Base-by-base conservation (phyloP, 2,888 invertebrate species). In the Saturnia japonica region DNA sequence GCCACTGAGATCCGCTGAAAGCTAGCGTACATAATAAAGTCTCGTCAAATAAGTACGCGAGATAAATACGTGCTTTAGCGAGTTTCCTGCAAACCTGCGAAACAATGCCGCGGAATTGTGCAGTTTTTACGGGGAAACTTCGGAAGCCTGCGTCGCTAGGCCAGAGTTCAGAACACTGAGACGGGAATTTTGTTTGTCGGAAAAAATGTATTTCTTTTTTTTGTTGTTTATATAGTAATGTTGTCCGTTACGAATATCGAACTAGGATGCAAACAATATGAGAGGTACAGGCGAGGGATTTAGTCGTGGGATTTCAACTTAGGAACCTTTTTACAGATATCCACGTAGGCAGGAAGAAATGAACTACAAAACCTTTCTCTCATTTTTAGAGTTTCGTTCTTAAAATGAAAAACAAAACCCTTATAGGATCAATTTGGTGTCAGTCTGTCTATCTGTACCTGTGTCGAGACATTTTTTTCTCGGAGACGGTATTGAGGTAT, bases 21-120 rank as follows among this genome's bases (percentile, higher is more conserved):
- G 84, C 84, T 81, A 76, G 82, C 85, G 82, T 74, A 84, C 81
- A 84, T 86, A 86, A 87, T 87, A 83, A 84, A 87, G 83, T 84
- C 82, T 83, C 80, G 77, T 83, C 83, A 84, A 87, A 86, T 85
- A 86, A 85, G 85, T 80, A 80, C 77, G 82, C 76, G 80, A 82
- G 84, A 86, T 85, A 85, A 85, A 86, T 71, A 71, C 62, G 51
- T 68, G 64, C 42, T 34, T 28, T 62, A 47, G 62, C 45, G 73
- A 74, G 78, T 74, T 34, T 72, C 74, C 73, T 67, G 72, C 71
- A 72, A 60, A 64, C 57, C 72, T 73, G 76, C 76, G 76, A 73
- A 81, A 83, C 84, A 85, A 84, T 85, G 78, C 77, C 75, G 71
- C 75, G 78, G 80, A 74, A 80, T 80, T 82, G 80, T 76, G 77